These are phyloP conservation scores for Nezara viridula DNA, from an alignment of 2,888 invertebrate species.

Conservation along the genomic window DNA sequence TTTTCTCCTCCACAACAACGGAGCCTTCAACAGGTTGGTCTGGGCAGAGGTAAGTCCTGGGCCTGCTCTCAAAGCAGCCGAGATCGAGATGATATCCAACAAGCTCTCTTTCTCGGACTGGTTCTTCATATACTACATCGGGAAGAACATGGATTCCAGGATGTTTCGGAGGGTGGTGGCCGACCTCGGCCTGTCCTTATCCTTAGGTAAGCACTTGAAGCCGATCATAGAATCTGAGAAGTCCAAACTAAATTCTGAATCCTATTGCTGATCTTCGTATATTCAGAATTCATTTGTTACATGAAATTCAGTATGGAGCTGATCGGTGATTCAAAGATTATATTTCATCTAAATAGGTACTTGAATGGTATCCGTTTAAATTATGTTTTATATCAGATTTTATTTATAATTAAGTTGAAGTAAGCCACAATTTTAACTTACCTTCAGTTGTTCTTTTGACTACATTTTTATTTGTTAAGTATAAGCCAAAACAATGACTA, in stretches of 20 bases:
- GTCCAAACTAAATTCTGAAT: conserved; percentile 45
- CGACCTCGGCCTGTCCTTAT: conserved; percentile 46
- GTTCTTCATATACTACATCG: conserved; percentile 92
- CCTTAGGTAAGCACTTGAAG: not conserved
- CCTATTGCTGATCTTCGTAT: conserved; percentile 32
- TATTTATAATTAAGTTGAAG: no score
- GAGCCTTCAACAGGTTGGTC: conserved; percentile 74
- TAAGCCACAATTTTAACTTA: not conserved
- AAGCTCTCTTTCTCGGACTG: conserved; percentile 91
- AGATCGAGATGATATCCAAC: conserved; percentile 83
- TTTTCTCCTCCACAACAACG: conserved; percentile 75
- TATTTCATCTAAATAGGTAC: not conserved
- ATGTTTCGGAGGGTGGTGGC: conserved; percentile 61
- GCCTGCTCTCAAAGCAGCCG: conserved; percentile 81
- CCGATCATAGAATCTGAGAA: conserved; percentile 17
- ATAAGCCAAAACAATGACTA: no score
- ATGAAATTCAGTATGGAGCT: not conserved
- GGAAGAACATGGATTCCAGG: conserved; percentile 80
- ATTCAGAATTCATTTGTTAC: not conserved
- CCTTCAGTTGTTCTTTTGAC: not conserved
- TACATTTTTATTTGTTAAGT: not conserved
- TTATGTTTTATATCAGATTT: not conserved
- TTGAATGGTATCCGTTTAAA: not conserved
- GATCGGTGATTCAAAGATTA: not conserved
- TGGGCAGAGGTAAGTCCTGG: conserved; percentile 84